Evolutionary conservation across 2,113 vertebrate species (phyloP).

Genomic region (Lathamus discolor): DNA sequence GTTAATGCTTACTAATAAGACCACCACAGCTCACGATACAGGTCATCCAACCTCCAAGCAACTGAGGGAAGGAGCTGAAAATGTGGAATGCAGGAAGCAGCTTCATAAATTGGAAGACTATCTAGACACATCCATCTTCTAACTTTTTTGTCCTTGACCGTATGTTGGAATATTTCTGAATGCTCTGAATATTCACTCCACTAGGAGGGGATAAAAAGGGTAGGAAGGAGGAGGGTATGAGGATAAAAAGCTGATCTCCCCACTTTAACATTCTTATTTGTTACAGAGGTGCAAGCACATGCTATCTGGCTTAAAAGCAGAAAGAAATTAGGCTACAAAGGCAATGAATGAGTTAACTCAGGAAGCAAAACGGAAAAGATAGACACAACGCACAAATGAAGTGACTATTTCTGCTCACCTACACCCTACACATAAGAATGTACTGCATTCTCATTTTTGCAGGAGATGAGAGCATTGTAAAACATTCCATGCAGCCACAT

Average conservation of each 20-base stretch:
- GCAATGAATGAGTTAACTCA: background rate
- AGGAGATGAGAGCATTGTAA: background rate
- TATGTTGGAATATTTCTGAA: background rate
- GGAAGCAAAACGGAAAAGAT: background rate
- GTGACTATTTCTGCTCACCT: background rate
- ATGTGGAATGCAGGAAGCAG: background rate
- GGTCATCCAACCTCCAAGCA: background rate
- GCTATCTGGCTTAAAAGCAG: background rate
- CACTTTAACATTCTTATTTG: background rate
- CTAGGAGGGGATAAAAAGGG: background rate
- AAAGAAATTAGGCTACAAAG: background rate
- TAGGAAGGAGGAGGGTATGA: background rate
- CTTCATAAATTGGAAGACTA: background rate
- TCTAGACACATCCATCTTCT: background rate
- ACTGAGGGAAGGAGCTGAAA: background rate
- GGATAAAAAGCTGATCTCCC: background rate
- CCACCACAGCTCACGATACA: background rate
- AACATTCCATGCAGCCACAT: background rate
- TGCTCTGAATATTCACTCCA: background rate
- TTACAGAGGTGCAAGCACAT: background rate
- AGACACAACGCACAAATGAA: background rate
- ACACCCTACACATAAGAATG: background rate
- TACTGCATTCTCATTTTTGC: background rate
- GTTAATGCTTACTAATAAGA: background rate
- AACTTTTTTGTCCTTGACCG: background rate